Conservation (phyloP, 1,140 invertebrate species). For the Homarus americanus region DNA sequence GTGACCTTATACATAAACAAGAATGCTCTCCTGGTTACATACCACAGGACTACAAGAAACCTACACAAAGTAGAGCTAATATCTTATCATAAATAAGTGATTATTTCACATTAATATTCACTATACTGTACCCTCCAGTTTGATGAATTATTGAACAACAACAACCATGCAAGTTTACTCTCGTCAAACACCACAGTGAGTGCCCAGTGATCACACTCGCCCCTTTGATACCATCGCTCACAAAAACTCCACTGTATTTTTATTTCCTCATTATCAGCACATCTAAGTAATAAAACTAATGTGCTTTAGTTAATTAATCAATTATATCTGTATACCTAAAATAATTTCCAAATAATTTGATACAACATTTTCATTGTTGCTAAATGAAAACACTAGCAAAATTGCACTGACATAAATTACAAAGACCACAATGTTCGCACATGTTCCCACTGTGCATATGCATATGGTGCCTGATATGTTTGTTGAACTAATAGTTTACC, state of each 20-base stretch:
- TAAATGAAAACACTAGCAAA: not conserved
- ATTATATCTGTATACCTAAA: not conserved
- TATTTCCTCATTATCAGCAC: no score
- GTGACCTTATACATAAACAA: not conserved
- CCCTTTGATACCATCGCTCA: not conserved
- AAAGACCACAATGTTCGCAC: conserved; percentile 65
- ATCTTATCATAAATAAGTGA: not conserved
- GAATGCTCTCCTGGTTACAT: not conserved
- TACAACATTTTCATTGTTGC: not conserved
- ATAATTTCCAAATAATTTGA: not conserved
- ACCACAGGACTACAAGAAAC: not conserved
- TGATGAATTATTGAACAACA: not conserved
- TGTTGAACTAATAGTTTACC: conserved; percentile 54
- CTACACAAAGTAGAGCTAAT: not conserved
- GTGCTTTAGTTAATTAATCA: not conserved
- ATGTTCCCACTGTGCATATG: conserved; percentile 62
- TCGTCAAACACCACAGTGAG: not conserved
- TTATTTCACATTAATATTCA: not conserved
- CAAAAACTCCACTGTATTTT: not conserved
- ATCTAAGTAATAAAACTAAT: not conserved
- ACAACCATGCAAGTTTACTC: not conserved
- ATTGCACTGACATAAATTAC: conserved; percentile 2
- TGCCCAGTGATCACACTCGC: not conserved
- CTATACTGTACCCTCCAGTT: not conserved
- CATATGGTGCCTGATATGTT: conserved; percentile 60